phyloP scores from a whole-genome alignment of 2,888 invertebrate species.

The Myopa testacea region DNA sequence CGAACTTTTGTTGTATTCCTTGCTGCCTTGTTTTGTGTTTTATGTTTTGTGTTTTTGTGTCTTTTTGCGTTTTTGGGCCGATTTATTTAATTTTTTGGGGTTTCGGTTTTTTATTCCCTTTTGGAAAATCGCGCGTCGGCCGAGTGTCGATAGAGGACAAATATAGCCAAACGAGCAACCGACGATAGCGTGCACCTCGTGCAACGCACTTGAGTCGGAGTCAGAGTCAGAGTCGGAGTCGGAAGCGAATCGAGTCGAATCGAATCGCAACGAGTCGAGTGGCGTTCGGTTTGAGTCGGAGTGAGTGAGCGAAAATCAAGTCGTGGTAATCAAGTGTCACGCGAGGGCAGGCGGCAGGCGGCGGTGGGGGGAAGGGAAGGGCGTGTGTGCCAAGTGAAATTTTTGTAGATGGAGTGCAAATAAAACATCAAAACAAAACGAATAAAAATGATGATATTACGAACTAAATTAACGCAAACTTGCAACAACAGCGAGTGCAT shows the following conservation, averaged over 20 bases:
- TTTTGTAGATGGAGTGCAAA: constrained; percentile 39
- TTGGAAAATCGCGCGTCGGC: constrained; percentile 38
- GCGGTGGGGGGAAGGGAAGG: constrained; percentile 13
- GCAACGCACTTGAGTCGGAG: constrained; percentile 46
- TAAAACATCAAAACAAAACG: constrained; percentile 34
- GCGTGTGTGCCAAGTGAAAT: constrained; percentile 29
- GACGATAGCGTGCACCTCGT: constrained; percentile 41
- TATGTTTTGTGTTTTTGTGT: constrained; percentile 43
- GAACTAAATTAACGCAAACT: constrained; percentile 46
- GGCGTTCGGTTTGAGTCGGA: constrained; percentile 17
- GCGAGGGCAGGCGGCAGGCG: constrained; percentile 13
- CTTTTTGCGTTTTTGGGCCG: constrained; percentile 48
- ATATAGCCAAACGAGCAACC: constrained; percentile 42
- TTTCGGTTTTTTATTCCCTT: constrained; percentile 36
- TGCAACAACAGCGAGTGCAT: constrained; percentile 47
- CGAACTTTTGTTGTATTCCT: neutral
- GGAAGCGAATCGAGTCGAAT: neutral
- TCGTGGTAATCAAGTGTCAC: constrained; percentile 18
- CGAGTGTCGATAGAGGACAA: constrained; percentile 48
- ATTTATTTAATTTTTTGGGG: constrained; percentile 41
- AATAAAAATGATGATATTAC: constrained; percentile 41
- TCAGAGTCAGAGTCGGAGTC: neutral
- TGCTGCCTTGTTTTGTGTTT: constrained; percentile 26
- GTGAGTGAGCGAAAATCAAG: constrained; percentile 26
- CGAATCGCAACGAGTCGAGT: neutral